Percentiles rank a stretch among this genome's conserved stretches.
Evolutionary conservation across 2,797 vertebrate genomes (phyloP).

Genomic region (Syngnathus acus): DNA sequence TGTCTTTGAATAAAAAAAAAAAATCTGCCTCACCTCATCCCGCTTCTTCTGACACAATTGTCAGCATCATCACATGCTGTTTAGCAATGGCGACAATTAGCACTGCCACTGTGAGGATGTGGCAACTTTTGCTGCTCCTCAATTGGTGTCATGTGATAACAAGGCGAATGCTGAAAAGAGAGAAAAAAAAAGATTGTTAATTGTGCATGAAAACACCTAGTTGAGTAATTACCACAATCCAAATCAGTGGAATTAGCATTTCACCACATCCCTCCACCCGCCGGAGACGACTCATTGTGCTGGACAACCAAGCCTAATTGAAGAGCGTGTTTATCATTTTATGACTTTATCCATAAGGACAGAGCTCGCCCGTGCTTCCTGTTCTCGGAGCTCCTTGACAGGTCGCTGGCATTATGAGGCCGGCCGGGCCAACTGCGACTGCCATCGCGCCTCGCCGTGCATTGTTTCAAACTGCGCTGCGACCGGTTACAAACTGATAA

Average conservation of each 20-base stretch:
- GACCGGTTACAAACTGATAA: conserved; percentile 71
- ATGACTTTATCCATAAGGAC: conserved; percentile 76
- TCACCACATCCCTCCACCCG: conserved; percentile 39
- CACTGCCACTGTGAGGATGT: background rate
- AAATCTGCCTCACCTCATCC: too few species aligned
- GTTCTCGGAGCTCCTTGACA: conserved; percentile 58
- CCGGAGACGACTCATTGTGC: conserved; percentile 55
- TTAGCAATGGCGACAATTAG: too few species aligned
- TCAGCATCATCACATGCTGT: too few species aligned
- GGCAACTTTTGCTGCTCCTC: background rate
- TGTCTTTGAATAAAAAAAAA: too few species aligned
- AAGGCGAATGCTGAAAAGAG: background rate
- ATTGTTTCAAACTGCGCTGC: conserved; percentile 63
- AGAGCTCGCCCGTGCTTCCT: conserved; percentile 67
- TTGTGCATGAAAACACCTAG: background rate
- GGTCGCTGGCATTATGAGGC: conserved; percentile 64
- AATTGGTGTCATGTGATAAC: background rate
- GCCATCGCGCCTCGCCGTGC: conserved; percentile 39
- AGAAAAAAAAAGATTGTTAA: background rate
- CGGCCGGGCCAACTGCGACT: conserved; percentile 47
- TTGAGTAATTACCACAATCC: background rate
- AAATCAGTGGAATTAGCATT: conserved; percentile 38
- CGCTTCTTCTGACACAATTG: too few species aligned
- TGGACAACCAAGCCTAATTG: conserved; percentile 53
- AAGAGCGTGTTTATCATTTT: conserved; percentile 72